Conservation (phyloP, 2,797 vertebrate genomes). For the Chelon auratus region DNA sequence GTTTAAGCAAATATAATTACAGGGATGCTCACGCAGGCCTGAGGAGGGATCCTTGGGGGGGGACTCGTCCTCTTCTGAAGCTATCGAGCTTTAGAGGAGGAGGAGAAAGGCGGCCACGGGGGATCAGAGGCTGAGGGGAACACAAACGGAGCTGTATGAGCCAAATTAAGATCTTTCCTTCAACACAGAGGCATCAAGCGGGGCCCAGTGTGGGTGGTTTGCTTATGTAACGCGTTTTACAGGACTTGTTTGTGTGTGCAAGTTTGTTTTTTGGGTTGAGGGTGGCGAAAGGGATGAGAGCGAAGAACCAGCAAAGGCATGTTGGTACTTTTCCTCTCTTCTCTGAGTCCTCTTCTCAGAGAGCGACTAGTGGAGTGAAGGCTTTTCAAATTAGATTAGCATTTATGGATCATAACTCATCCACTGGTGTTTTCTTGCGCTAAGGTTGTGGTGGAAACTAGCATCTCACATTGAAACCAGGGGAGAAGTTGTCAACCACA, state of each 20-base stretch:
- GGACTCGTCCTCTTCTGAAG: conserved; percentile 43
- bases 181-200: conserved; percentile 33
- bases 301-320: neutral
- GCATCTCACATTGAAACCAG: conserved; percentile 1
- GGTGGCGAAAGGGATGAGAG: conserved; percentile 31
- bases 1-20: conserved; percentile 71
- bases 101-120: conserved; percentile 11
- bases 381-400: neutral
- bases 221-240: conserved; percentile 38
- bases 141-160: conserved; percentile 40
- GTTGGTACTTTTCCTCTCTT: conserved; percentile 52
- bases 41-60: conserved; percentile 40
- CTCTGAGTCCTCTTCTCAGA: neutral
- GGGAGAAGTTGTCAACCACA: conserved; percentile 20
- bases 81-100: conserved; percentile 6
- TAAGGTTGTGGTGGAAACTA: conserved; percentile 16
- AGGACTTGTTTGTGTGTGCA: conserved; percentile 62
- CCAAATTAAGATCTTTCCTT: conserved; percentile 55
- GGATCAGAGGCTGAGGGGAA: conserved; percentile 14
- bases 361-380: neutral
- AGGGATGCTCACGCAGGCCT: conserved; percentile 41
- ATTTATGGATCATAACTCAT: neutral
- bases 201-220: conserved; percentile 35
- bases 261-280: conserved; percentile 47
- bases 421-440: conserved; percentile 1